These are phyloP conservation scores for Tapera naevia DNA, from an alignment of 2,797 vertebrate genomes.

Conservation along the genomic window DNA sequence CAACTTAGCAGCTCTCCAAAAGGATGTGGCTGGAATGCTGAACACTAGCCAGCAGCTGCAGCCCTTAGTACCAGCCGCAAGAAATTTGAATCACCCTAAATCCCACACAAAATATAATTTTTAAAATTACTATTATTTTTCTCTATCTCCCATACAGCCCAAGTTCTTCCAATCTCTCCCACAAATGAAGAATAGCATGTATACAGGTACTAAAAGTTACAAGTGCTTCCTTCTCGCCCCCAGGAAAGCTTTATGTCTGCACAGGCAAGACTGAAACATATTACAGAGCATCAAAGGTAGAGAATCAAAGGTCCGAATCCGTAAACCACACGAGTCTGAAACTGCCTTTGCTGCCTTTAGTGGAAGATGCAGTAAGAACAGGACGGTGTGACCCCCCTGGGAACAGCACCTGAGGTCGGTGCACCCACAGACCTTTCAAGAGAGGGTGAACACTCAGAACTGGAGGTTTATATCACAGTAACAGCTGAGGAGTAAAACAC, in stretches of 20 bases:
- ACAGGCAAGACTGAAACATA: neutral
- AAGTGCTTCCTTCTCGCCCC: neutral
- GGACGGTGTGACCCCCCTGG: neutral
- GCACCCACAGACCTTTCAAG: neutral
- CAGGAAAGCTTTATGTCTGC: neutral
- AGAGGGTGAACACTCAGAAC: neutral
- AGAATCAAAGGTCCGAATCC: neutral
- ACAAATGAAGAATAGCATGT: neutral
- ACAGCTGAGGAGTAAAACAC: neutral
- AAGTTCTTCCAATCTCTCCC: neutral
- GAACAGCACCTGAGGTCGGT: neutral
- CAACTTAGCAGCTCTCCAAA: neutral
- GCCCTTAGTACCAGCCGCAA: neutral
- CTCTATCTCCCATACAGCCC: neutral
- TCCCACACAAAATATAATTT: neutral
- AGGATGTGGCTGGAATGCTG: neutral
- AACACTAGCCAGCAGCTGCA: neutral
- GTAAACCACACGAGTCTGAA: neutral
- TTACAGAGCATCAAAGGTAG: neutral
- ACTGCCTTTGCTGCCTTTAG: neutral
- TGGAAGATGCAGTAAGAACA: neutral
- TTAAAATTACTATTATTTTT: neutral
- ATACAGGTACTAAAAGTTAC: neutral
- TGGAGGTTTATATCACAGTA: neutral
- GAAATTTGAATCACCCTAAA: neutral